Percentiles rank a stretch among this genome's conserved stretches.
These are phyloP conservation scores for Lutjanus erythropterus DNA, from an alignment of 2,113 vertebrate genomes.

Conservation along the genomic window DNA sequence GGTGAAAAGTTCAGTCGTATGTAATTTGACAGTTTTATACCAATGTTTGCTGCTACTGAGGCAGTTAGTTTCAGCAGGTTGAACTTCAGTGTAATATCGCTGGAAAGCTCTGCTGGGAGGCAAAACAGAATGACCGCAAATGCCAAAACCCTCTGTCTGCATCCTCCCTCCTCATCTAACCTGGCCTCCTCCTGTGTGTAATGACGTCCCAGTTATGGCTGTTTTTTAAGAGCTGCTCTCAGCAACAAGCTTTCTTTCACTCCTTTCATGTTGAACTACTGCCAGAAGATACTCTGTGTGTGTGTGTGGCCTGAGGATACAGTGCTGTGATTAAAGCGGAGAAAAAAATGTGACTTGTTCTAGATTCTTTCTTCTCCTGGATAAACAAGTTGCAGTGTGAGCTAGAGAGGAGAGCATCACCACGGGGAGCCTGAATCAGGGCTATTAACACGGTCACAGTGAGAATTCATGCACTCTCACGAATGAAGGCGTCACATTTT, in stretches of 20 bases:
- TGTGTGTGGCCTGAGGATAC: conserved; percentile 40
- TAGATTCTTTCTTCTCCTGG: conserved; percentile 51
- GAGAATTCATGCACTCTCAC: not conserved
- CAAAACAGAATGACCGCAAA: conserved; percentile 23
- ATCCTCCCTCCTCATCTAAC: conserved; percentile 7
- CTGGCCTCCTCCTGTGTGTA: conserved; percentile 18
- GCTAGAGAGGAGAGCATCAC: conserved; percentile 14
- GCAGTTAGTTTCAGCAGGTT: conserved; percentile 6
- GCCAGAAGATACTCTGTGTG: conserved; percentile 36
- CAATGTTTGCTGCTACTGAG: conserved; percentile 14
- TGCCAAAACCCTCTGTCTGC: conserved; percentile 6
- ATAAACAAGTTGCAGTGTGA: conserved; percentile 48
- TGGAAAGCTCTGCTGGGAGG: conserved; percentile 22
- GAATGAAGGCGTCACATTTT: not conserved
- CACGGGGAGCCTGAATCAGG: conserved; percentile 23
- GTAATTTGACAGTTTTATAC: conserved; percentile 40
- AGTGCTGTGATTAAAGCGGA: conserved; percentile 56
- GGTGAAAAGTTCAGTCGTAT: conserved; percentile 29
- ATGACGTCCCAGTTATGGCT: conserved; percentile 29
- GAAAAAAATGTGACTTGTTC: conserved; percentile 44
- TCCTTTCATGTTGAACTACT: conserved; percentile 48
- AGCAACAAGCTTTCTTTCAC: conserved; percentile 56
- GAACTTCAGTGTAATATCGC: not conserved
- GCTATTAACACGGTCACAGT: conserved; percentile 33
- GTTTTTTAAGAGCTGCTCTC: conserved; percentile 32